Evolutionary conservation across 2,113 vertebrate species (phyloP).

Genomic region (Aix galericulata): DNA sequence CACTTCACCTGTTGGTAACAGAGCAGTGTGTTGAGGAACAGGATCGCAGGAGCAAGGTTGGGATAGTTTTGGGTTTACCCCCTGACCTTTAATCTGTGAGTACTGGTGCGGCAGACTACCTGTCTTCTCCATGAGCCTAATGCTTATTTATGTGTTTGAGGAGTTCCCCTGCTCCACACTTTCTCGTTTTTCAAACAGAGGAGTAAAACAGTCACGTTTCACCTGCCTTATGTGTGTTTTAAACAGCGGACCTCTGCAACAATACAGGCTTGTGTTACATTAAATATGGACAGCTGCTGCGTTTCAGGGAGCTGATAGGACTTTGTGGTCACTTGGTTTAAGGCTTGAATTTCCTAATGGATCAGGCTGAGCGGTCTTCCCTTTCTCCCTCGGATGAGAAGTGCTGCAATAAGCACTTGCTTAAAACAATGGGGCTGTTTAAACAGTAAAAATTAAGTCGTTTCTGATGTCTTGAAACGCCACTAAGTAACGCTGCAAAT

Average conservation of each 20-base stretch:
- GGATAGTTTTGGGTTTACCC: conserved; percentile 40
- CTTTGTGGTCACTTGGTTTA: conserved; percentile 84
- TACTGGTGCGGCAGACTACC: conserved; percentile 18
- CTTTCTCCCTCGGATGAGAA: conserved; percentile 65
- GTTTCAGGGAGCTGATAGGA: conserved; percentile 85
- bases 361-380: conserved; percentile 69
- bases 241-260: conserved; percentile 72
- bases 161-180: conserved; percentile 79
- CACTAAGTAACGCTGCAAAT: neutral
- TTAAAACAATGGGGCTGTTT: conserved; percentile 12
- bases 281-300: conserved; percentile 89
- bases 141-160: conserved; percentile 80
- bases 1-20: neutral
- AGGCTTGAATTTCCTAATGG: conserved; percentile 83
- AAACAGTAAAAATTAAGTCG: conserved; percentile 16
- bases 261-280: conserved; percentile 82
- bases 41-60: conserved; percentile 24
- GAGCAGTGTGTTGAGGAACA: neutral
- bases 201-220: conserved; percentile 77
- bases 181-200: conserved; percentile 79
- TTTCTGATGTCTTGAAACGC: conserved; percentile 11
- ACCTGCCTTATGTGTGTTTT: conserved; percentile 77
- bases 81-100: conserved; percentile 43
- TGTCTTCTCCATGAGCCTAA: conserved; percentile 63
- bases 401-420: conserved; percentile 58